A percentile compares a stretch with the other conserved stretches of the same genome.
Evolutionary conservation across 1,140 invertebrate species (phyloP).

Genomic region (Aphis craccivora): DNA sequence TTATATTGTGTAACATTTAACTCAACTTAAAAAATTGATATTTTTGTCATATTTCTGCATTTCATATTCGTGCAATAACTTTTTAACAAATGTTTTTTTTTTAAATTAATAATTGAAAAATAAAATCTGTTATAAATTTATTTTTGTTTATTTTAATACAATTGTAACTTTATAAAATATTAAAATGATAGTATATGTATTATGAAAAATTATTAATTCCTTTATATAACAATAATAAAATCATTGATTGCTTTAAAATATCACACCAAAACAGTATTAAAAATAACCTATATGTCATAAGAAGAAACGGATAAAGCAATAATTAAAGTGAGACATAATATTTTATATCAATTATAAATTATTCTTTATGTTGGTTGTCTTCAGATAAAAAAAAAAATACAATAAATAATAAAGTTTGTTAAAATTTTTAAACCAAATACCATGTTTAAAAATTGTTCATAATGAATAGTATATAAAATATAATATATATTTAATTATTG

Average conservation of each 20-base stretch:
- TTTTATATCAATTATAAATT: too few species aligned
- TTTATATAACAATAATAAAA: slow-evolving; percentile 2
- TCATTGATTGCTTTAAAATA: neutral
- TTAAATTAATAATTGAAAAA: neutral
- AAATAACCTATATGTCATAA: neutral
- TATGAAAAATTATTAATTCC: neutral
- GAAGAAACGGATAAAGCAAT: neutral
- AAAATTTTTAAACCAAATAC: too few species aligned
- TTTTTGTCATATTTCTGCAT: neutral
- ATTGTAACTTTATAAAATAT: slow-evolving; percentile 1
- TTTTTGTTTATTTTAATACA: neutral
- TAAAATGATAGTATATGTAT: neutral
- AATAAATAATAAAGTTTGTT: too few species aligned
- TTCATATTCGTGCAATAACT: neutral
- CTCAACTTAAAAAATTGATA: neutral
- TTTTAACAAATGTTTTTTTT: neutral
- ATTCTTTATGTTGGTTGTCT: too few species aligned
- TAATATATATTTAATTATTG: too few species aligned
- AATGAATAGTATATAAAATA: too few species aligned
- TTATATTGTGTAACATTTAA: neutral
- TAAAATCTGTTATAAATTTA: neutral
- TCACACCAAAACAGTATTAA: neutral
- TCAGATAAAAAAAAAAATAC: too few species aligned
- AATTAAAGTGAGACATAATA: too few species aligned
- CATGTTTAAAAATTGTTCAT: too few species aligned